Conservation (phyloP, 1,140 invertebrate species). For the Triops longicaudatus region DNA sequence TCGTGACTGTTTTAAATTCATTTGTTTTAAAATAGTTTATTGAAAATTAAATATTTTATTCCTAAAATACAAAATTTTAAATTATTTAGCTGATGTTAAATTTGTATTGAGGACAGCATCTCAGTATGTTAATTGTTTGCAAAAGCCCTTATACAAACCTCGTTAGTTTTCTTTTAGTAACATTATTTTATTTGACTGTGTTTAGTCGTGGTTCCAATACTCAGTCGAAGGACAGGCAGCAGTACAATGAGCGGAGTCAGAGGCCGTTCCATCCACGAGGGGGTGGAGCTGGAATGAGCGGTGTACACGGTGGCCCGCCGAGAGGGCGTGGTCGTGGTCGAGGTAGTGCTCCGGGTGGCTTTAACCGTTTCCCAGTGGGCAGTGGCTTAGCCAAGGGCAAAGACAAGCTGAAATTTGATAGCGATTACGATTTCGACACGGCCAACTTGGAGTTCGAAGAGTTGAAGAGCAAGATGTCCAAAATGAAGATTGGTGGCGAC, state of each 20-base stretch:
- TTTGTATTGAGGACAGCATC: too few species aligned
- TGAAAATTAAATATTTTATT: too few species aligned
- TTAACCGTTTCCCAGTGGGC: conserved; percentile 28
- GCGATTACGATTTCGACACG: conserved; percentile 95
- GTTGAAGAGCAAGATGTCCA: conserved; percentile 70
- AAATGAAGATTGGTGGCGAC: conserved; percentile 65
- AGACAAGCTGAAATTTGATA: conserved; percentile 82
- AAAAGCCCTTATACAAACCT: too few species aligned
- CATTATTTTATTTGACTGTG: too few species aligned
- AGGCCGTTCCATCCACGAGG: neutral
- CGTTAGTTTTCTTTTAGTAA: too few species aligned
- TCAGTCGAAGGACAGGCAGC: conserved; percentile 38
- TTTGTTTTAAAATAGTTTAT: too few species aligned
- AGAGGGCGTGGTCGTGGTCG: conserved; percentile 36
- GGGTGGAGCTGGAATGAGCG: conserved; percentile 30
- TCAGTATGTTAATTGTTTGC: too few species aligned
- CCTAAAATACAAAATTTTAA: too few species aligned
- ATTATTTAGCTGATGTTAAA: too few species aligned
- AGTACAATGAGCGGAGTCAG: conserved; percentile 28
- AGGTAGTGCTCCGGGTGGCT: conserved; percentile 33
- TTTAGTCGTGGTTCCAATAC: conserved; percentile 19
- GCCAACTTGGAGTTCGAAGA: conserved; percentile 94
- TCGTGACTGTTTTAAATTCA: too few species aligned
- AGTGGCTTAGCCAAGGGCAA: conserved; percentile 39
- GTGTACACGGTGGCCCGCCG: conserved; percentile 27